Percentiles rank a stretch among this genome's conserved stretches.
Conservation (phyloP, 2,113 vertebrate species). For the Thamnophis sirtalis region DNA sequence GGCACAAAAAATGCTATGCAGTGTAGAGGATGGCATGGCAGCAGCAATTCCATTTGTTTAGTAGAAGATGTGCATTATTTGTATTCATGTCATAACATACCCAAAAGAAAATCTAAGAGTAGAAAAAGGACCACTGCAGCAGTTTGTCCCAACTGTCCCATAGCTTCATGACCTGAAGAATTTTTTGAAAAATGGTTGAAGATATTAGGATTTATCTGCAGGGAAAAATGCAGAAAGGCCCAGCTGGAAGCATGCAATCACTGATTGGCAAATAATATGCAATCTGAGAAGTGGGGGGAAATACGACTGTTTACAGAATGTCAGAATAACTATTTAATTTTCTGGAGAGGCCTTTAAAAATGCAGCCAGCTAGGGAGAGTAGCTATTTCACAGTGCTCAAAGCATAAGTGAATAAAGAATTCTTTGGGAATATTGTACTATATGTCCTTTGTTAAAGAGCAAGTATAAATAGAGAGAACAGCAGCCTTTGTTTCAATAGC, state of each 20-base stretch:
- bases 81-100: not conserved
- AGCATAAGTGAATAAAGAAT: not conserved
- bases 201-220: not conserved
- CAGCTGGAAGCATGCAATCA: not conserved
- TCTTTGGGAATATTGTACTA: not conserved
- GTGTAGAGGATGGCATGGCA: not conserved
- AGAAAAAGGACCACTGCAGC: not conserved
- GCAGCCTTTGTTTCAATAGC: not conserved
- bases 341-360: not conserved
- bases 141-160: not conserved
- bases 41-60: not conserved
- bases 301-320: constrained; percentile 15
- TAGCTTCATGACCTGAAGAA: not conserved
- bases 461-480: not conserved
- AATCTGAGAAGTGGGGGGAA: not conserved
- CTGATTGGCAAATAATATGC: not conserved
- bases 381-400: not conserved
- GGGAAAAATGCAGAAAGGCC: not conserved
- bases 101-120: not conserved
- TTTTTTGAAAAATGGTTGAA: not conserved
- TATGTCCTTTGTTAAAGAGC: not conserved
- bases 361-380: not conserved
- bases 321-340: constrained; percentile 16
- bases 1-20: not conserved
- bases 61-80: not conserved